Evolutionary conservation across 2,113 vertebrate species (phyloP).

Genomic region (Poecile atricapillus): DNA sequence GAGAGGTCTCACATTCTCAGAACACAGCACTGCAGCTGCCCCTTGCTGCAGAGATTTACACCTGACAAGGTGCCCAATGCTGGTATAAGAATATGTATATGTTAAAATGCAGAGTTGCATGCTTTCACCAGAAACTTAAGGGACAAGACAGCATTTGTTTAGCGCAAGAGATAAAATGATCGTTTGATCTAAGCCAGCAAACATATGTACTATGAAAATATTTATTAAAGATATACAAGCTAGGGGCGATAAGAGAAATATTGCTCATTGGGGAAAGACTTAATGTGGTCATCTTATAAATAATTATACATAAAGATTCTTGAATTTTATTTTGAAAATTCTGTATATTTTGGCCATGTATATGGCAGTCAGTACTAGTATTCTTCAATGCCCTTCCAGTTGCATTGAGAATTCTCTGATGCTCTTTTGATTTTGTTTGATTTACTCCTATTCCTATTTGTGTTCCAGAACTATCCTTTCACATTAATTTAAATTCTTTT

Average conservation of each 20-base stretch:
- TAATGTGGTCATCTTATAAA: not conserved
- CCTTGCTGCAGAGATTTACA: not conserved
- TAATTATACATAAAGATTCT: not conserved
- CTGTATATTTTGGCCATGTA: not conserved
- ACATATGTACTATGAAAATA: not conserved
- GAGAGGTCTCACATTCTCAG: not conserved
- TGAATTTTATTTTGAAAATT: not conserved
- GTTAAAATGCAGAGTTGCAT: not conserved
- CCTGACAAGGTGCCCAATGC: not conserved
- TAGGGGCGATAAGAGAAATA: not conserved
- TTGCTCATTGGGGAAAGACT: fast-evolving
- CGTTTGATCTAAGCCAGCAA: not conserved
- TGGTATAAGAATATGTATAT: not conserved
- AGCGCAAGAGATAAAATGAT: not conserved
- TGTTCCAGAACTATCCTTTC: not conserved
- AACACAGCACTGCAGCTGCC: not conserved
- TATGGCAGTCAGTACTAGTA: not conserved
- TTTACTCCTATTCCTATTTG: not conserved
- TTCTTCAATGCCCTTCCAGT: not conserved
- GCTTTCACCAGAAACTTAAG: not conserved
- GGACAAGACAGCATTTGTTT: not conserved
- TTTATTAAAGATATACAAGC: not conserved
- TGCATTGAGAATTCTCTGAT: not conserved
- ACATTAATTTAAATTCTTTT: not conserved
- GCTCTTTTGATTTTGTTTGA: not conserved